These are phyloP conservation scores for Eristalinus sepulchralis DNA, from an alignment of 2,888 invertebrate genomes.

Conservation along the genomic window DNA sequence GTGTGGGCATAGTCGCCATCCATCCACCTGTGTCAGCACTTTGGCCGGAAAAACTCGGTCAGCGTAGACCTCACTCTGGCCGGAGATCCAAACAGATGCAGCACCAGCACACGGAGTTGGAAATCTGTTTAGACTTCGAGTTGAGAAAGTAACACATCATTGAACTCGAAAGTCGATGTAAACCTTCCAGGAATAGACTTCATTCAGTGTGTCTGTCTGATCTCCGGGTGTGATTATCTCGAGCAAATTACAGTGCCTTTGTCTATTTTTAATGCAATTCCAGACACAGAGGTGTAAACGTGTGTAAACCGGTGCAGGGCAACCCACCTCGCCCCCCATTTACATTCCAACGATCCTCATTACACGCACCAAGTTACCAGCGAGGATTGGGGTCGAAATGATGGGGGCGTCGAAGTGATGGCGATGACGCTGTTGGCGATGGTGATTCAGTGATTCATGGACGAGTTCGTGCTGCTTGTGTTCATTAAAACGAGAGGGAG, in stretches of 20 bases:
- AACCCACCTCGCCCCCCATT: not conserved
- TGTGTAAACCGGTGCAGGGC: conserved; percentile 5
- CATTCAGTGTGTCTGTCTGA: conserved; percentile 6
- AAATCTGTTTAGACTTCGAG: conserved; percentile 24
- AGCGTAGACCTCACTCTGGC: conserved; percentile 47
- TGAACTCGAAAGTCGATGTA: conserved; percentile 14
- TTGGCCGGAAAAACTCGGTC: conserved; percentile 47
- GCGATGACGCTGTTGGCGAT: not conserved
- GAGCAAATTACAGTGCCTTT: conserved; percentile 59
- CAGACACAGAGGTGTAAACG: conserved; percentile 54
- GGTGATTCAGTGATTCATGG: conserved; percentile 24
- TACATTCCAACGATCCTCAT: not conserved
- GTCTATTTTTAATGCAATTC: conserved; percentile 47
- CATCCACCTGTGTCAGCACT: not conserved
- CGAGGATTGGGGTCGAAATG: conserved; percentile 12
- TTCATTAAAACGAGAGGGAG: conserved; percentile 18
- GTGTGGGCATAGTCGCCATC: not conserved
- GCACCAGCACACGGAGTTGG: not conserved
- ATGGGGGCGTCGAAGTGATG: conserved; percentile 27
- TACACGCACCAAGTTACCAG: not conserved
- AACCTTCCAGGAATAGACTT: conserved; percentile 51
- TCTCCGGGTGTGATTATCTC: conserved; percentile 46
- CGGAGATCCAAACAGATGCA: conserved; percentile 27
- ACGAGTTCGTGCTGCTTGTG: not conserved
- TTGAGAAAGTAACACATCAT: conserved; percentile 14